Conservation (phyloP, 2,888 invertebrate genomes). For the Rhagonycha fulva region DNA sequence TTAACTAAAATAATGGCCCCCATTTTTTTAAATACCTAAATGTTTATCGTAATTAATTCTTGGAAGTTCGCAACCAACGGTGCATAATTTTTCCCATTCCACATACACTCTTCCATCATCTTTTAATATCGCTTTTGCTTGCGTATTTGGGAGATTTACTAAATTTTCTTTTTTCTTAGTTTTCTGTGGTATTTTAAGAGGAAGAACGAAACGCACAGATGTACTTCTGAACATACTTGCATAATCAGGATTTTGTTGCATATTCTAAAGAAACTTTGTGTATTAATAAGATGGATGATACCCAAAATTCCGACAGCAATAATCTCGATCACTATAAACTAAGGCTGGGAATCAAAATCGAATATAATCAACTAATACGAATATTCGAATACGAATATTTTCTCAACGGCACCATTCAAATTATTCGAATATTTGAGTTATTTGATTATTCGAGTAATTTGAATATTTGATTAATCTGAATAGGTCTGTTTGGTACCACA, state of each 20-base stretch:
- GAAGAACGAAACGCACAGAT: constrained; percentile 77
- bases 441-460: too few species aligned
- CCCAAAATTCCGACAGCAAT: too few species aligned
- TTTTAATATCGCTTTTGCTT: constrained; percentile 58
- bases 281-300: too few species aligned
- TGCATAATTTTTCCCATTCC: constrained; percentile 66
- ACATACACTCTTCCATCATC: constrained; percentile 59
- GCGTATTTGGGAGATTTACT: constrained; percentile 53
- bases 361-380: too few species aligned
- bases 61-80: constrained; percentile 86
- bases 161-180: constrained; percentile 51
- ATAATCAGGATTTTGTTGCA: constrained; percentile 82
- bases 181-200: constrained; percentile 55
- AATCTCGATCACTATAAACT: too few species aligned
- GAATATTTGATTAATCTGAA: too few species aligned
- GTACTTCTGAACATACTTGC: constrained; percentile 79
- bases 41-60: constrained; percentile 75
- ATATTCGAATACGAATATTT: too few species aligned
- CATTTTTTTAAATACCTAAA: constrained; percentile 53
- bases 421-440: too few species aligned
- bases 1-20: neutral
- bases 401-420: too few species aligned
- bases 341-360: too few species aligned
- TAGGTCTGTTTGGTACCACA: too few species aligned
- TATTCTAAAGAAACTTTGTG: constrained; percentile 56